Evolutionary conservation across 2,888 invertebrate species (phyloP).

Genomic region (Ochlodes sylvanus): DNA sequence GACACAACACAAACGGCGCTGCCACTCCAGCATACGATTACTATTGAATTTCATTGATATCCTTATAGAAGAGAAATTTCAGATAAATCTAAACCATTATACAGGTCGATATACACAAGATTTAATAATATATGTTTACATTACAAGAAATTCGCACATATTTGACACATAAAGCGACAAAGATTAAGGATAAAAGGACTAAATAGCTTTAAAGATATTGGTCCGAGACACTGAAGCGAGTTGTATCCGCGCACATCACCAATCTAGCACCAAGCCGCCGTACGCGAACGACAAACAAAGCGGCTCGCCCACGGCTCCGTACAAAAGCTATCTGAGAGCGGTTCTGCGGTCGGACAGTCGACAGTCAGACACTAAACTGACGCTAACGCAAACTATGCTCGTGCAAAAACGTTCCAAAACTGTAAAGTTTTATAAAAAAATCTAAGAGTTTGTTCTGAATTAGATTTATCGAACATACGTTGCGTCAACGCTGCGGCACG

Average conservation of each 20-base stretch:
- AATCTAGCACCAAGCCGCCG: conserved; percentile 82
- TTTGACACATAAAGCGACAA: conserved; percentile 85
- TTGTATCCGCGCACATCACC: conserved; percentile 68
- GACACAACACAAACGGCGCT: conserved; percentile 70
- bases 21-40: conserved; percentile 64
- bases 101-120: conserved; percentile 83
- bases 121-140: conserved; percentile 79
- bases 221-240: conserved; percentile 84
- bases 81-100: conserved; percentile 83
- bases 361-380: conserved; percentile 41
- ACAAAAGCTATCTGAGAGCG: conserved; percentile 67
- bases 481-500: conserved; percentile 57
- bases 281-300: conserved; percentile 72
- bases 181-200: conserved; percentile 75
- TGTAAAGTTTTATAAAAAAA: conserved; percentile 76
- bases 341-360: conserved; percentile 37
- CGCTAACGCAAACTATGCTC: conserved; percentile 67
- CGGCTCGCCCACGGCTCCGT: conserved; percentile 53
- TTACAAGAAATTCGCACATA: conserved; percentile 82
- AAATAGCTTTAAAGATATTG: conserved; percentile 78
- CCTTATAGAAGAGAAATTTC: conserved; percentile 74
- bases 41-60: conserved; percentile 72
- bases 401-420: conserved; percentile 71
- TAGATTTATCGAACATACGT: conserved; percentile 58
- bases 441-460: conserved; percentile 61